Base-by-base conservation (phyloP, 53 echinoderm and acorn worm species). In the Paelopatides confundens region DNA sequence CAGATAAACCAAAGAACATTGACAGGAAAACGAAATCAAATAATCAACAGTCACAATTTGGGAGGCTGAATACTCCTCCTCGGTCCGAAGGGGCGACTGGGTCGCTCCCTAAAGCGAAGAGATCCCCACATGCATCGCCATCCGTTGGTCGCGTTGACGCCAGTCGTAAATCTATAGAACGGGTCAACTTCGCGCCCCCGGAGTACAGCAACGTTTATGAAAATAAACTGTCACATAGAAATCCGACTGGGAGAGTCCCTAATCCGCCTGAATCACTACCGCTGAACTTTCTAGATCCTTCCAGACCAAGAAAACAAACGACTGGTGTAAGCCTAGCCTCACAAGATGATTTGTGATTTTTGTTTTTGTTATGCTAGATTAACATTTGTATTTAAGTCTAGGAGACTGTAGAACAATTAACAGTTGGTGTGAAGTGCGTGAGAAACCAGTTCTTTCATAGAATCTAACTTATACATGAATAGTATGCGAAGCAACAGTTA, bases 391-490 rank as follows among this genome's bases (percentile, higher is more conserved):
- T 26, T 11, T 17, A 74, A 39, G 26, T 40, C 29, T 74, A 9
- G 46, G 40, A 39, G 10, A 46, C 28, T 74, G 36, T 74, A 40
- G 40, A 40, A n/a, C 68, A 74, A 21, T 74, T 74, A 40, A n/a
- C 68, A 74, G 27, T 74, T 74, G 74, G 74, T 46, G 74, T 74
- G 74, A 74, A 40, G 47, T 74, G 74, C 39, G 74, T 74, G 74
- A 29, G n/a, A 74, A 35, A 74, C 74, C 74, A 74, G 74, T 74
- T 74, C 74, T 74, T 74, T 74, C 74, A 74, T 70, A 74, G 23
- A 74, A 28, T 39, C 35, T 36, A 74, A 74, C 43, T 8, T 74
- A 46, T 18, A 32, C 43, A 43, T 43, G 39, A 39, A 3, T 39
- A 4, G 4, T 43, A 43, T 43, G 43, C 12, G 43, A 43, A 10